A percentile compares a stretch with the other conserved stretches of the same genome.
These are phyloP conservation scores for Temnothorax rugatulus DNA, from an alignment of 2,888 invertebrate genomes.

Conservation along the genomic window DNA sequence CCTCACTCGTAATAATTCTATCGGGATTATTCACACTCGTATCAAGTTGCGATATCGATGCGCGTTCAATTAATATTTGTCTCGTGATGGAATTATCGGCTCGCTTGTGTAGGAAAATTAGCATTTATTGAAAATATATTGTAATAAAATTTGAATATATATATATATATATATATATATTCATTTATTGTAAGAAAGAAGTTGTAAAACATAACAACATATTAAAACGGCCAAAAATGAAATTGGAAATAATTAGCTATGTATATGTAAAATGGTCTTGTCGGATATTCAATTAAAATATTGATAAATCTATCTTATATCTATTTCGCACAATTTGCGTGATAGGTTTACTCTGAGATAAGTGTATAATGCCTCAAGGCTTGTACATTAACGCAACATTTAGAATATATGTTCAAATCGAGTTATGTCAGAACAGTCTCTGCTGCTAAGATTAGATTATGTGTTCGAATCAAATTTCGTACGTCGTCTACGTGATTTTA, in stretches of 20 bases:
- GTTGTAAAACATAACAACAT: background rate
- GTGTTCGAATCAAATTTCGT: background rate
- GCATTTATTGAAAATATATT: slow-evolving; percentile 26
- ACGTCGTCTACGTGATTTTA: background rate
- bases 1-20: slow-evolving; percentile 46
- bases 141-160: slow-evolving; percentile 28
- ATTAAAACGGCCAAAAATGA: background rate
- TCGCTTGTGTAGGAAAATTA: background rate
- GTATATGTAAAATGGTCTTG: background rate
- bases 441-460: slow-evolving; percentile 11
- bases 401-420: background rate
- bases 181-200: background rate
- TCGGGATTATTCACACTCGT: slow-evolving; percentile 25
- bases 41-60: slow-evolving; percentile 33
- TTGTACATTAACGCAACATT: background rate
- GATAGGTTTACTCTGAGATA: background rate
- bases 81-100: slow-evolving; percentile 38
- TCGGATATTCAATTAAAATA: background rate
- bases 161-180: background rate
- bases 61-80: slow-evolving; percentile 37
- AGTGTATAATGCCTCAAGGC: background rate
- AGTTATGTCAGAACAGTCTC: background rate
- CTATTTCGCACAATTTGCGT: background rate
- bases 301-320: background rate
- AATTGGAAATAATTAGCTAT: background rate